Conservation (phyloP, 35 echinoderm and acorn worm species). For the Holothuria glaberrima region DNA sequence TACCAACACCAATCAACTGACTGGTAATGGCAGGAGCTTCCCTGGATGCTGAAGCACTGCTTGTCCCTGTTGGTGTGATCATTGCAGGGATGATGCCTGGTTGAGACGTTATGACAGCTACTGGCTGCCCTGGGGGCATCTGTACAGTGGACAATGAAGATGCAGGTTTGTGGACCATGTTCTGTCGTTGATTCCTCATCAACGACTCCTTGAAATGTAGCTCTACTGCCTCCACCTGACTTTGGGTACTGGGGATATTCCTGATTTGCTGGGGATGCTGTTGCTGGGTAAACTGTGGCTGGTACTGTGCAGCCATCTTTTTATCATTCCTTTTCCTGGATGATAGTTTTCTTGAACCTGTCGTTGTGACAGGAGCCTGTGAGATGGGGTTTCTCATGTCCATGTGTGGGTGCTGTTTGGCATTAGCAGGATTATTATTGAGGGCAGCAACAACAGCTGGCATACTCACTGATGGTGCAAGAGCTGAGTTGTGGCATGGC, state of each 20-base stretch:
- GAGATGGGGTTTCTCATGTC: conserved; percentile 22
- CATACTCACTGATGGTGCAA: conserved; percentile 71
- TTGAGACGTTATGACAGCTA: conserved; percentile 52
- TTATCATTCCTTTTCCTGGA: conserved; percentile 49
- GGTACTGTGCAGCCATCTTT: conserved; percentile 56
- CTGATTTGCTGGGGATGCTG: conserved; percentile 59
- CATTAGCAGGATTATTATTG: conserved; percentile 10
- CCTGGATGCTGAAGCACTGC: conserved; percentile 31
- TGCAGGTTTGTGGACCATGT: conserved; percentile 1
- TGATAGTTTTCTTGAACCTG: neutral
- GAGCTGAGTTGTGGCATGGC: conserved; percentile 10
- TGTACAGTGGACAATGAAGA: conserved; percentile 2
- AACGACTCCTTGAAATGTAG: conserved; percentile 74
- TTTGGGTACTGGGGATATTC: conserved; percentile 37
- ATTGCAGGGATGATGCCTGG: conserved; percentile 25
- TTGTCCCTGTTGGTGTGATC: neutral
- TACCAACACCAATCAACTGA: conserved; percentile 50
- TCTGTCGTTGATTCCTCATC: conserved; percentile 36
- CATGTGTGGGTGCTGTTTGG: conserved; percentile 44
- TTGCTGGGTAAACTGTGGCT: conserved; percentile 32
- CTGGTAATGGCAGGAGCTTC: conserved; percentile 68
- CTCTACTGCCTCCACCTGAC: conserved; percentile 57
- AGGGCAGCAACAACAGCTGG: conserved; percentile 87
- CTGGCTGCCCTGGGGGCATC: conserved; percentile 31
- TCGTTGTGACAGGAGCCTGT: neutral